These are phyloP conservation scores for Micrasema longulum DNA, from an alignment of 1,140 invertebrate species.

Conservation along the genomic window DNA sequence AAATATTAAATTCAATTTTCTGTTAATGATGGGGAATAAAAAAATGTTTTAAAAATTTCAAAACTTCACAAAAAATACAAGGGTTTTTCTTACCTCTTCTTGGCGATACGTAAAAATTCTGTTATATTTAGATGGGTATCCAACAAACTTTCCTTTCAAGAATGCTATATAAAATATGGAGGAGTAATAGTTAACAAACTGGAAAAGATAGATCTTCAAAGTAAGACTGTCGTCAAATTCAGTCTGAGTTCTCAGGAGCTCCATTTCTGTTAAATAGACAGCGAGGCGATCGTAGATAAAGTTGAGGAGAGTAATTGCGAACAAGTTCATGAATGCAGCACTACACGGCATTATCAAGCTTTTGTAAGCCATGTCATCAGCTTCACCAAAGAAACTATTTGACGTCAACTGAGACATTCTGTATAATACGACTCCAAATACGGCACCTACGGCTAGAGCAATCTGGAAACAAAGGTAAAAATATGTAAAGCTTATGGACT, in stretches of 20 bases:
- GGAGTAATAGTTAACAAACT: constrained; percentile 90
- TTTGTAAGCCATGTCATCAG: constrained; percentile 40
- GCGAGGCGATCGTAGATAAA: constrained; percentile 66
- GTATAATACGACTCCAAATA: constrained; percentile 49
- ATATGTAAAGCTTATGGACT: no score
- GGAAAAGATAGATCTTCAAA: constrained; percentile 88
- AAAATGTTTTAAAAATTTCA: no score
- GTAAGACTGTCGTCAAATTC: constrained; percentile 88
- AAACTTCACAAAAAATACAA: constrained; percentile 17
- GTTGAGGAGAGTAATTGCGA: constrained; percentile 49
- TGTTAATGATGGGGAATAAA: no score
- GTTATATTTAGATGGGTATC: constrained; percentile 82
- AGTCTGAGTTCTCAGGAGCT: constrained; percentile 86
- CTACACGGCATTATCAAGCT: constrained; percentile 49
- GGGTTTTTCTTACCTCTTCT: constrained; percentile 76
- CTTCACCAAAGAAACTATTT: constrained; percentile 43
- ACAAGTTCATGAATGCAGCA: constrained; percentile 47
- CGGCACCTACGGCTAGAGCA: constrained; percentile 38
- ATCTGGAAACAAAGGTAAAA: constrained; percentile 39
- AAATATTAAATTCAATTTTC: no score
- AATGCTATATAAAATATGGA: constrained; percentile 91
- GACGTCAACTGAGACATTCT: constrained; percentile 52
- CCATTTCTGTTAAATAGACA: constrained; percentile 76
- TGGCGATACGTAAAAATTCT: constrained; percentile 77
- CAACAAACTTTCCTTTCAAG: constrained; percentile 84